Base-by-base conservation (phyloP, 2,113 vertebrate species). In the Thalassarche chlororhynchos region DNA sequence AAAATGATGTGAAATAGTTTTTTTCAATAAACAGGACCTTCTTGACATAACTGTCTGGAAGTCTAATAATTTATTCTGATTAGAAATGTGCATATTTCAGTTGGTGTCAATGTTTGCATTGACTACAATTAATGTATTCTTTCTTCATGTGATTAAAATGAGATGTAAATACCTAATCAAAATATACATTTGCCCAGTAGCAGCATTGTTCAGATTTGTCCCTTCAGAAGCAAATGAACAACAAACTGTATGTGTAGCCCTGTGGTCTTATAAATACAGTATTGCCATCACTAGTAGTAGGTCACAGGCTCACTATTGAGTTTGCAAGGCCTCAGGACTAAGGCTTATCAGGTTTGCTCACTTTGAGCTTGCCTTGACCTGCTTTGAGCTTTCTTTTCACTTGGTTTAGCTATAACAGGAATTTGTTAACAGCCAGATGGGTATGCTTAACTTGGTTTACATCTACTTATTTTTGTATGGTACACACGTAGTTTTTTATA, bases 221-320 rank as follows among this genome's bases (percentile, higher is more conserved):
- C 24, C 38, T 66, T 61, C 40, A 83, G 70, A 72, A 52, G 9
- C 7, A 49, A 49, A 77, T 13, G 6, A 77, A 31, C 13, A 84
- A 12, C 3, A 24, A 15, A 28, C 5, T 12, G 1, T 8, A 11
- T 2, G 14, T 38, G 25, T 14, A 32, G 2, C 44, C 20, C 25
- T 42, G 20, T 29, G 17, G 14, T 34, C 21, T 18, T 49, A 14
- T 66, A 46, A 72, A 60, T 17, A 9, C 6, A 24, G 3, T 18
- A 14, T 14, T 87, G 49, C 29, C 29, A n/a, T 26, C 29, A 42
- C 4, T 9, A 47, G 12, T 3, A 55, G 11, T 9, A 64, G n/a
- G 44, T 54, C 23, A 17, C 21, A 42, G 15, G 17, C 6, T 80
- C 84, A 23, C 40, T 42, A 3, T 1, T 15, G 40, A 61, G 8